These are phyloP conservation scores for Drosophila sechellia DNA, from an alignment of 1,140 invertebrate genomes.

Conservation along the genomic window DNA sequence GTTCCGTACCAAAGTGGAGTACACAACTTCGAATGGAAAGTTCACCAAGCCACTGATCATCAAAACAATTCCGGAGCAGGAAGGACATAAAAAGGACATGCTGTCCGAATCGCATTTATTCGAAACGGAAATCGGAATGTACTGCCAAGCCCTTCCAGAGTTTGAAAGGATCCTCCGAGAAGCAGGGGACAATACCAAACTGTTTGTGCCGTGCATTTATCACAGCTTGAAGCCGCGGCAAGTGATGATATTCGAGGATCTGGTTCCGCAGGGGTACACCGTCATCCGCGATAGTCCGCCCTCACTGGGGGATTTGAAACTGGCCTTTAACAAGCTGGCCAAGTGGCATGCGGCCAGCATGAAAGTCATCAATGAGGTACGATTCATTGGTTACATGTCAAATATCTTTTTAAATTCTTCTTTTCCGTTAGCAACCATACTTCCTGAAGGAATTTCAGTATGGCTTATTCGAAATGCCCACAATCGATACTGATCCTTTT, in stretches of 20 bases:
- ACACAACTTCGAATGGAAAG: not conserved
- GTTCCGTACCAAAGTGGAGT: slow-evolving; percentile 51
- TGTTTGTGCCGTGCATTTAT: slow-evolving; percentile 48
- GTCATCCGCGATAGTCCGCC: slow-evolving; percentile 44
- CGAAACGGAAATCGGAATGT: slow-evolving; percentile 64
- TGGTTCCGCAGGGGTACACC: slow-evolving; percentile 45
- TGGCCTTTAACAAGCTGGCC: slow-evolving; percentile 42
- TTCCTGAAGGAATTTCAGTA: slow-evolving; percentile 36
- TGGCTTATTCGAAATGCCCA: slow-evolving; percentile 23
- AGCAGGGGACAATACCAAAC: slow-evolving; percentile 44
- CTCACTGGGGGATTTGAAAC: slow-evolving; percentile 37
- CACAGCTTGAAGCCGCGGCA: slow-evolving; percentile 44
- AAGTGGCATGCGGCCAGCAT: slow-evolving; percentile 65
- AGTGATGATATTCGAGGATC: slow-evolving; percentile 64
- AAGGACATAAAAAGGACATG: slow-evolving; percentile 61
- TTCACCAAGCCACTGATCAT: slow-evolving; percentile 51
- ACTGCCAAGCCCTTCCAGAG: slow-evolving; percentile 43
- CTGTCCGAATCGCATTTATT: slow-evolving; percentile 42
- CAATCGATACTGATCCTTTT: slow-evolving; percentile 30
- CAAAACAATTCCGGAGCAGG: slow-evolving; percentile 64
- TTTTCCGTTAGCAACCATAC: slow-evolving; percentile 17
- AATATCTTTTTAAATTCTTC: not conserved
- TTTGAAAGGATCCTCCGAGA: slow-evolving; percentile 49
- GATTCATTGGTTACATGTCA: not conserved
- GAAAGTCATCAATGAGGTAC: slow-evolving; percentile 46